phyloP scores from a whole-genome alignment of 1,140 invertebrate species.

The Drosophila nannoptera region DNA sequence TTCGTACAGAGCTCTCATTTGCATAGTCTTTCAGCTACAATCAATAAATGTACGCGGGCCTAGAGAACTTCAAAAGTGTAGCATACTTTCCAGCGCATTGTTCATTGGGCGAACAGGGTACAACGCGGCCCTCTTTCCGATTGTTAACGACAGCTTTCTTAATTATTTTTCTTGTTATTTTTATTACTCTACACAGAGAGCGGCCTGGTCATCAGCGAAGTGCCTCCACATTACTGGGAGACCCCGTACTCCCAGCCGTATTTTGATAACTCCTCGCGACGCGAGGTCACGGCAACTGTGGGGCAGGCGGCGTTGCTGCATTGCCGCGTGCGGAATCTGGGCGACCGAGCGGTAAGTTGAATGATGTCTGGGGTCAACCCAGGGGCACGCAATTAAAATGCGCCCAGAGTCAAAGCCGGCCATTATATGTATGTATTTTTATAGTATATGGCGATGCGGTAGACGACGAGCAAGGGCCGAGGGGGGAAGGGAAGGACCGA shows the following conservation, averaged over 20 bases:
- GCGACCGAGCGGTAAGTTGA: conserved; percentile 90
- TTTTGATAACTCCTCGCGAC: conserved; percentile 92
- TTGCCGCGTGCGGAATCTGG: conserved; percentile 90
- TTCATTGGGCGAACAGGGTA: not conserved
- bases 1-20: too few relatives aligned
- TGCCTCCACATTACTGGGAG: conserved; percentile 79
- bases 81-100: not conserved
- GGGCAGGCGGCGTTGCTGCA: conserved; percentile 91
- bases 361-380: conserved; percentile 5
- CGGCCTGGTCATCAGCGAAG: conserved; percentile 72
- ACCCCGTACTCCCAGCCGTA: conserved; percentile 89
- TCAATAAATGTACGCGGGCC: too few relatives aligned
- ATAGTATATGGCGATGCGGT: too few relatives aligned
- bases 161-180: conserved; percentile 35
- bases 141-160: conserved; percentile 15
- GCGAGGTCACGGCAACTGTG: conserved; percentile 90
- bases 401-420: conserved; percentile 32
- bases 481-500: not conserved
- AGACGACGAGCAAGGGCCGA: conserved; percentile 22
- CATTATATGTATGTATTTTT: conserved; percentile 61
- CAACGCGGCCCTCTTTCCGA: not conserved
- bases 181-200: conserved; percentile 54
- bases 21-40: too few relatives aligned
- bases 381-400: conserved; percentile 61
- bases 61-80: not conserved